These are phyloP conservation scores for Drosophila rubida DNA, from an alignment of 2,888 invertebrate species.

Conservation along the genomic window DNA sequence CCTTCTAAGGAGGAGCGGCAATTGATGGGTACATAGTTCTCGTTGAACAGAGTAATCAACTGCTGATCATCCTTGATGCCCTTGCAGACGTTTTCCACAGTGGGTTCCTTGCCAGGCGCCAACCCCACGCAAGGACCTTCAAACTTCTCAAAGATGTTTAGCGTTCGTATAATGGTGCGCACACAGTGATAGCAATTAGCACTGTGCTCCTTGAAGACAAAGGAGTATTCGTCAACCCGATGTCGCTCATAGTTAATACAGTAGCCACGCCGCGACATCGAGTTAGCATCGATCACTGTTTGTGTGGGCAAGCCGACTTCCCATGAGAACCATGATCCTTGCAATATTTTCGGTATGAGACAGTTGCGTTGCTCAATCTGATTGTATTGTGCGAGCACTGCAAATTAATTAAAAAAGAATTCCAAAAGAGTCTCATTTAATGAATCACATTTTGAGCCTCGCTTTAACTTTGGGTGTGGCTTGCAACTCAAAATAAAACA, in stretches of 20 bases:
- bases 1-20: slow-evolving; percentile 97
- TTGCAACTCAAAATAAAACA: slow-evolving; percentile 8
- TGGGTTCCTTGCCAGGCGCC: slow-evolving; percentile 88
- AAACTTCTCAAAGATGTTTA: slow-evolving; percentile 95
- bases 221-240: slow-evolving; percentile 93
- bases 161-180: slow-evolving; percentile 92
- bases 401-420: slow-evolving; percentile 16
- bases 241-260: slow-evolving; percentile 90
- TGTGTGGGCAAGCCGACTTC: slow-evolving; percentile 93
- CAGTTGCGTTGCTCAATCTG: slow-evolving; percentile 85
- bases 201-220: slow-evolving; percentile 89
- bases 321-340: slow-evolving; percentile 96
- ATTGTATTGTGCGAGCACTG: slow-evolving; percentile 62
- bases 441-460: slow-evolving; percentile 59
- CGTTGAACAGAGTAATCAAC: slow-evolving; percentile 93
- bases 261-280: slow-evolving; percentile 90
- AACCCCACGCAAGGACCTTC: slow-evolving; percentile 93
- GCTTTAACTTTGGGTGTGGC: slow-evolving; percentile 68
- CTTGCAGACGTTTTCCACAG: slow-evolving; percentile 91
- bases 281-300: slow-evolving; percentile 92
- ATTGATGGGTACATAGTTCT: slow-evolving; percentile 95
- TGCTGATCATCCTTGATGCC: slow-evolving; percentile 92
- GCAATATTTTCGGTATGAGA: slow-evolving; percentile 90
- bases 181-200: slow-evolving; percentile 92
- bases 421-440: slow-evolving; percentile 15